Conservation (phyloP, 2,797 vertebrate genomes). For the Podargus strigoides region DNA sequence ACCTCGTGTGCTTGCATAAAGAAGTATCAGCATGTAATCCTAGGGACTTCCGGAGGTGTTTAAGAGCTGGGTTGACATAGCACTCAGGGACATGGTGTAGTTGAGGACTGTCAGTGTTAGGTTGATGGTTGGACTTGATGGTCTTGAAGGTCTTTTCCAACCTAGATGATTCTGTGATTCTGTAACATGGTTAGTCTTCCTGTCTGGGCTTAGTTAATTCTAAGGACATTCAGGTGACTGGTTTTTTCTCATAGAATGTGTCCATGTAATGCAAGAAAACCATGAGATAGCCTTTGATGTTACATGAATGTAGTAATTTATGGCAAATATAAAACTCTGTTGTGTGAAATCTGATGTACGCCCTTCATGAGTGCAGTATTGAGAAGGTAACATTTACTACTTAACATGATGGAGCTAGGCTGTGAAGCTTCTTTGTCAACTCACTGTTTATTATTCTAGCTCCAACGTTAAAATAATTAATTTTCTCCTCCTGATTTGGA, state of each 20-base stretch:
- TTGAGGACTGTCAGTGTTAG: no score
- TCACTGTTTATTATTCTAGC: neutral
- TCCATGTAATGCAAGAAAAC: neutral
- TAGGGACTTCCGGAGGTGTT: neutral
- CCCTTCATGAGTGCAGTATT: neutral
- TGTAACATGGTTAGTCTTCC: accelerated
- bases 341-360: neutral
- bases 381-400: neutral
- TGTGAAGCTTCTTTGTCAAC: neutral
- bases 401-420: neutral
- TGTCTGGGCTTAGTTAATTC: neutral
- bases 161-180: no score
- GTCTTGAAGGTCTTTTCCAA: no score
- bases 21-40: neutral
- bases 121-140: no score
- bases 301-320: neutral
- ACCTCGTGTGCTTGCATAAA: neutral
- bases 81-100: no score
- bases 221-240: neutral
- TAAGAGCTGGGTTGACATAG: no score
- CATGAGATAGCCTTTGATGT: neutral
- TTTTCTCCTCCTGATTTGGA: neutral
- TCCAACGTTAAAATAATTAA: neutral
- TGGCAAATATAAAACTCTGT: neutral
- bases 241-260: neutral